Conservation (phyloP, 2,888 invertebrate genomes). For the Syrista parreyssii region DNA sequence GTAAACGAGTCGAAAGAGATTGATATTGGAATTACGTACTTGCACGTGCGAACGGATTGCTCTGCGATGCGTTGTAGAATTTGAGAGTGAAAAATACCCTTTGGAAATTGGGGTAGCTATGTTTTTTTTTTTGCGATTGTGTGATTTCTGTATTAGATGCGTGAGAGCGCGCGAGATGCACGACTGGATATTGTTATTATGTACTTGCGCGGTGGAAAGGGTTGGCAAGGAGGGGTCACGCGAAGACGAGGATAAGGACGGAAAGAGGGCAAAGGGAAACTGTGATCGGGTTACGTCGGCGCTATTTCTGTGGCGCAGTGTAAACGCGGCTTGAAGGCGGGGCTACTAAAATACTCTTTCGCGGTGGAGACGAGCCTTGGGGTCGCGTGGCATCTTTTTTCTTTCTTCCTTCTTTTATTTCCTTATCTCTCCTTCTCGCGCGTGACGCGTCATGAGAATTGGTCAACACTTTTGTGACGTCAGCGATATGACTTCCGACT, state of each 20-base stretch:
- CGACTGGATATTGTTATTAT: conserved; percentile 36
- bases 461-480: not conserved
- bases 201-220: conserved; percentile 46
- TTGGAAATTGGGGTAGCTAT: not conserved
- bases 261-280: conserved; percentile 6
- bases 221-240: conserved; percentile 10
- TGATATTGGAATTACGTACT: not conserved
- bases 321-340: conserved; percentile 39
- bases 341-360: conserved; percentile 48
- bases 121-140: not conserved
- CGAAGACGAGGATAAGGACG: not conserved
- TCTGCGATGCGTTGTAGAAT: too few relatives aligned
- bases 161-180: not conserved
- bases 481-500: not conserved
- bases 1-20: not conserved
- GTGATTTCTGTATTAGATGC: not conserved
- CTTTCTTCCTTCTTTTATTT: not conserved
- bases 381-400: not conserved
- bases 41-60: too few relatives aligned
- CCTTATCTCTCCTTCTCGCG: not conserved
- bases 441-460: not conserved
- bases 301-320: conserved; percentile 49
- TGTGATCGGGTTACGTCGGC: conserved; percentile 47
- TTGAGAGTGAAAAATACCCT: not conserved
- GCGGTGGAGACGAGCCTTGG: conserved; percentile 28